Evolutionary conservation across 2,888 invertebrate genomes (phyloP).

Genomic region (Thyatira batis): DNA sequence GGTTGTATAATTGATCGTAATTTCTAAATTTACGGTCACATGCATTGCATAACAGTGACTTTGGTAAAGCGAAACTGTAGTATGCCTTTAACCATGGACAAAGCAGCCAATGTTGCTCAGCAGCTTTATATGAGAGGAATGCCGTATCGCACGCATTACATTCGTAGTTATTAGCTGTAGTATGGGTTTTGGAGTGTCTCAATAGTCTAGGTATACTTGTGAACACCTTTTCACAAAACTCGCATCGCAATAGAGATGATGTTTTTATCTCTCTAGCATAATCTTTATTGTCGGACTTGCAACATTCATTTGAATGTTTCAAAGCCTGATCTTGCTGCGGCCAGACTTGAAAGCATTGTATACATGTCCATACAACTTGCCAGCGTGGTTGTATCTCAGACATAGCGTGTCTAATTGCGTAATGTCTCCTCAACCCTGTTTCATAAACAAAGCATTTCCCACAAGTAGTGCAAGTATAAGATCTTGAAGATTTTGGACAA

Average conservation of each 20-base stretch:
- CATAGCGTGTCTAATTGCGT: slow-evolving; percentile 59
- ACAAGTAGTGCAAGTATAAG: slow-evolving; percentile 68
- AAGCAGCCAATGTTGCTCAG: slow-evolving; percentile 68
- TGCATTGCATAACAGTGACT: slow-evolving; percentile 70
- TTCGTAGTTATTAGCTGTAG: slow-evolving; percentile 85
- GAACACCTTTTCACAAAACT: slow-evolving; percentile 76
- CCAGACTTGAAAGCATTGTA: slow-evolving; percentile 77
- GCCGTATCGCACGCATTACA: slow-evolving; percentile 78
- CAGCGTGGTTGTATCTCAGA: slow-evolving; percentile 61
- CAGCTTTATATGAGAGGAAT: slow-evolving; percentile 64
- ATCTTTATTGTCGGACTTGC: slow-evolving; percentile 50
- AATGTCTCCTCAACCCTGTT: slow-evolving; percentile 70
- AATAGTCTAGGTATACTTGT: slow-evolving; percentile 71
- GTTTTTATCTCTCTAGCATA: slow-evolving; percentile 70
- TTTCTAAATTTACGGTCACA: slow-evolving; percentile 76
- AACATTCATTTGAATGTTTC: slow-evolving; percentile 62
- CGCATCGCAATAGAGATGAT: slow-evolving; percentile 71
- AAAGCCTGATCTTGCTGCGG: slow-evolving; percentile 63
- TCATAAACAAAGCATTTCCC: slow-evolving; percentile 76
- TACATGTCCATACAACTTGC: slow-evolving; percentile 77
- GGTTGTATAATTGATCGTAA: slow-evolving; percentile 75
- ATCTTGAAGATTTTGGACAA: slow-evolving; percentile 58
- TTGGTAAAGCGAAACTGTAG: slow-evolving; percentile 69
- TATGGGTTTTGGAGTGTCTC: slow-evolving; percentile 77
- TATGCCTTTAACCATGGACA: slow-evolving; percentile 67